Percentiles rank a stretch among this genome's conserved stretches.
These are phyloP conservation scores for Rhegmatorhina hoffmannsi DNA, from an alignment of 2,113 vertebrate species.

Conservation along the genomic window DNA sequence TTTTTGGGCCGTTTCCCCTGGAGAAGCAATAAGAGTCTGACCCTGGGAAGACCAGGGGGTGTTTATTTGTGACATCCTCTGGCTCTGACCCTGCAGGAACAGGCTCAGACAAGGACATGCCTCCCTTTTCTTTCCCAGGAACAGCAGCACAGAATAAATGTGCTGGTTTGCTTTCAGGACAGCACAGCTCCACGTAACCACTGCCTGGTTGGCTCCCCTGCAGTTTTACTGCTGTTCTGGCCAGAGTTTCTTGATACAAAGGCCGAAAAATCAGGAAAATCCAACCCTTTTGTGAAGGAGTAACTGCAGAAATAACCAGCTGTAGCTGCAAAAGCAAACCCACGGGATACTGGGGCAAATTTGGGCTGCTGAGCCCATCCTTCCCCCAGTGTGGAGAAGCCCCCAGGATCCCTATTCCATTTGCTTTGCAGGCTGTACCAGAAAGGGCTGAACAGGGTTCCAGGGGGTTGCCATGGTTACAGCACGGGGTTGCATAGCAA, in stretches of 20 bases:
- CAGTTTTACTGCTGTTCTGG: background rate
- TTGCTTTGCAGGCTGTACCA: background rate
- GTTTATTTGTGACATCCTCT: background rate
- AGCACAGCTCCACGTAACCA: background rate
- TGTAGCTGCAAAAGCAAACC: background rate
- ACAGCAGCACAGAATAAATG: background rate
- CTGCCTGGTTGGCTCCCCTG: background rate
- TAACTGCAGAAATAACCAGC: background rate
- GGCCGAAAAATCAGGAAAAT: background rate
- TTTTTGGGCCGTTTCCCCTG: background rate
- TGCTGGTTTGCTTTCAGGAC: background rate
- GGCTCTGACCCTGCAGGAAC: background rate
- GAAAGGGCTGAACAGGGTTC: background rate
- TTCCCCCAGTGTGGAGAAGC: background rate
- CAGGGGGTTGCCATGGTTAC: slow-evolving; percentile 70
- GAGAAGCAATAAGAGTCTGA: background rate
- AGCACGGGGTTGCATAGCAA: slow-evolving; percentile 74
- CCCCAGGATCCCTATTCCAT: background rate
- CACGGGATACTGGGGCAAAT: background rate
- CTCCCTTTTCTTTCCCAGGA: background rate
- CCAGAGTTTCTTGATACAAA: background rate
- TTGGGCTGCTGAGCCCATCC: background rate
- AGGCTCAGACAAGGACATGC: background rate
- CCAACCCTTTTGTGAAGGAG: background rate
- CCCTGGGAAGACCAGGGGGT: too few relatives aligned